Conservation (phyloP, 2,888 invertebrate genomes). For the Agriopis aurantiaria region DNA sequence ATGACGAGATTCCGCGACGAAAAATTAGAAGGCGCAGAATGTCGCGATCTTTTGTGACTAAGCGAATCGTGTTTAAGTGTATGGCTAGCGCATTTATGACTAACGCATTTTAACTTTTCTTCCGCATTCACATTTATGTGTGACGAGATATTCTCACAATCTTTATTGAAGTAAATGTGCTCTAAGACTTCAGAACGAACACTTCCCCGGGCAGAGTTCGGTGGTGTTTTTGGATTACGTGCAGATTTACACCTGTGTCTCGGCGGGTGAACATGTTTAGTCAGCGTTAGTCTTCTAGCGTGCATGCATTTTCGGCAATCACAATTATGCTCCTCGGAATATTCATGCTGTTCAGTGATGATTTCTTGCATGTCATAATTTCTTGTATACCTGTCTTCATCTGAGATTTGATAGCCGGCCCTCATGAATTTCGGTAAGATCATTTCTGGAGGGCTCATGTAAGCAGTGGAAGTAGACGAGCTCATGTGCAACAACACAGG, state of each 20-base stretch:
- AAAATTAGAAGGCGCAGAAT: constrained; percentile 39
- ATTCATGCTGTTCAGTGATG: constrained; percentile 43
- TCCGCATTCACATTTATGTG: constrained; percentile 17
- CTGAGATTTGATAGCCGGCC: constrained; percentile 51
- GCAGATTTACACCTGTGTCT: constrained; percentile 38
- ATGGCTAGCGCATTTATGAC: constrained; percentile 48
- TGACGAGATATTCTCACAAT: constrained; percentile 28
- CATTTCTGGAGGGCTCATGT: constrained; percentile 83
- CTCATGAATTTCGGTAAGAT: constrained; percentile 70
- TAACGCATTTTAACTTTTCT: constrained; percentile 45
- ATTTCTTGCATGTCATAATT: constrained; percentile 43
- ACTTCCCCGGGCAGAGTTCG: constrained; percentile 62
- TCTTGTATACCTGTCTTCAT: constrained; percentile 54
- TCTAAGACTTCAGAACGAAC: constrained; percentile 31
- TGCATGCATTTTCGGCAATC: constrained; percentile 56
- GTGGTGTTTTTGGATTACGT: constrained; percentile 55
- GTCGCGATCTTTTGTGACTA: constrained; percentile 47
- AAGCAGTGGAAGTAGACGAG: constrained; percentile 82
- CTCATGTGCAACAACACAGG: constrained; percentile 77
- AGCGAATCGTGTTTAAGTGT: constrained; percentile 26
- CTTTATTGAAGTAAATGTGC: constrained; percentile 22
- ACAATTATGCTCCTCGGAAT: constrained; percentile 52
- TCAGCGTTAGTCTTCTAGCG: constrained; percentile 41
- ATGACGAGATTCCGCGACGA: constrained; percentile 43
- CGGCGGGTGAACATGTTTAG: constrained; percentile 35